A percentile compares a stretch with the other conserved stretches of the same genome.
These are phyloP conservation scores for Oenanthe oenanthe DNA, from an alignment of 2,113 vertebrate species.

Conservation along the genomic window DNA sequence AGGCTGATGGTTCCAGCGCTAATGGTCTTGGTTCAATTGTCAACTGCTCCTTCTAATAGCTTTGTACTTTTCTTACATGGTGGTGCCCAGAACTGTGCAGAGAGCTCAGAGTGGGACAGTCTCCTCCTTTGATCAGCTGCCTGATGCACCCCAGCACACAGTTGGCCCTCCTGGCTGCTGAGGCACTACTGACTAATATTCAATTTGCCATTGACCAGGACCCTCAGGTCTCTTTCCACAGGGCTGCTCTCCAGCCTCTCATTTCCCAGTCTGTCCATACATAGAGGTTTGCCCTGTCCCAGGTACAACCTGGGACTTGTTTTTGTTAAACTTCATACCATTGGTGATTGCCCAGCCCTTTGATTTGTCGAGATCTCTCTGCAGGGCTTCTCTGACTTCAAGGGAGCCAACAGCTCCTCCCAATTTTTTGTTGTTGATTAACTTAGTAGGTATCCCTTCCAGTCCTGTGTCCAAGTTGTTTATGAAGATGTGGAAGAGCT, in stretches of 20 bases:
- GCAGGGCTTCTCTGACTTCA: neutral
- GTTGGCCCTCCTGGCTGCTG: neutral
- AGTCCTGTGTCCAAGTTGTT: neutral
- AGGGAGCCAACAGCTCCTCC: neutral
- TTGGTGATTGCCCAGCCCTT: neutral
- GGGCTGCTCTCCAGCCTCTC: neutral
- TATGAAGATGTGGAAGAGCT: neutral
- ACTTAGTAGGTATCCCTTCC: neutral
- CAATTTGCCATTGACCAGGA: neutral
- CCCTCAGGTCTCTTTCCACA: neutral
- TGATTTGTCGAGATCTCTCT: neutral
- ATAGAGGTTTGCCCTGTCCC: neutral
- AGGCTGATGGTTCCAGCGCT: neutral
- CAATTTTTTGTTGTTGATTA: neutral
- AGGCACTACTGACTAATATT: neutral
- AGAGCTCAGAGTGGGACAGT: neutral
- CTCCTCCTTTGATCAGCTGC: neutral
- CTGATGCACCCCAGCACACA: rapidly evolving
- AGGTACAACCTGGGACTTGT: neutral
- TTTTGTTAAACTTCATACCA: neutral
- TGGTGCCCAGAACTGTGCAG: neutral
- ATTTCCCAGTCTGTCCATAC: neutral
- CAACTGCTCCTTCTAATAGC: neutral
- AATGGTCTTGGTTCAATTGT: neutral
- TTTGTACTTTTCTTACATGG: neutral